A percentile compares a stretch with the other conserved stretches of the same genome.
Evolutionary conservation across 2,113 vertebrate species (phyloP).

Genomic region (Ammospiza nelsoni): DNA sequence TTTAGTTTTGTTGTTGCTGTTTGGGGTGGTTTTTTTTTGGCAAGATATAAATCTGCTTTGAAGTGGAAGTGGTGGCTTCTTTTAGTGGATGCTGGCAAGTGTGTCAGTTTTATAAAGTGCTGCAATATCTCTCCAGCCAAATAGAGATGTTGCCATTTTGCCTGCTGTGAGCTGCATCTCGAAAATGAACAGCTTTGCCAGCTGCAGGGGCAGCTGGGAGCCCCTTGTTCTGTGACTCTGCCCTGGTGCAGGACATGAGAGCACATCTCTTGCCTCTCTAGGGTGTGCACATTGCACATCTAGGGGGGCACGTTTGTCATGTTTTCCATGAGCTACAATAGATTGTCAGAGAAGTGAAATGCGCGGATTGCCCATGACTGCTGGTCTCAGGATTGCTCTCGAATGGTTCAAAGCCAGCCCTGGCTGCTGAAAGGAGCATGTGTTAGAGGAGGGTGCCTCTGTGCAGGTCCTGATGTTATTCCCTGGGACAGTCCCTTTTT

Average conservation of each 20-base stretch:
- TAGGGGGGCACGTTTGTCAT: not conserved
- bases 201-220: not conserved
- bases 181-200: not conserved
- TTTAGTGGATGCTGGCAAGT: not conserved
- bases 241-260: not conserved
- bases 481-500: not conserved
- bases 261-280: not conserved
- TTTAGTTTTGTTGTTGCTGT: not conserved
- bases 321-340: not conserved
- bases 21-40: not conserved
- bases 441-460: not conserved
- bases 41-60: not conserved
- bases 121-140: not conserved
- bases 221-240: not conserved
- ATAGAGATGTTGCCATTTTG: not conserved
- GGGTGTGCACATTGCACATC: not conserved
- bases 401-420: not conserved
- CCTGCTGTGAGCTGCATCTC: not conserved
- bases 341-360: not conserved
- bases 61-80: not conserved
- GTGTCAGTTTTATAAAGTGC: not conserved
- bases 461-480: not conserved
- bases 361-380: not conserved
- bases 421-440: not conserved
- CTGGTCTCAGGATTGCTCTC: not conserved